Evolutionary conservation across 2,888 invertebrate species (phyloP), one percentile per base, ranked within the genome.

Genomic region (Argyresthia goedartella): DNA sequence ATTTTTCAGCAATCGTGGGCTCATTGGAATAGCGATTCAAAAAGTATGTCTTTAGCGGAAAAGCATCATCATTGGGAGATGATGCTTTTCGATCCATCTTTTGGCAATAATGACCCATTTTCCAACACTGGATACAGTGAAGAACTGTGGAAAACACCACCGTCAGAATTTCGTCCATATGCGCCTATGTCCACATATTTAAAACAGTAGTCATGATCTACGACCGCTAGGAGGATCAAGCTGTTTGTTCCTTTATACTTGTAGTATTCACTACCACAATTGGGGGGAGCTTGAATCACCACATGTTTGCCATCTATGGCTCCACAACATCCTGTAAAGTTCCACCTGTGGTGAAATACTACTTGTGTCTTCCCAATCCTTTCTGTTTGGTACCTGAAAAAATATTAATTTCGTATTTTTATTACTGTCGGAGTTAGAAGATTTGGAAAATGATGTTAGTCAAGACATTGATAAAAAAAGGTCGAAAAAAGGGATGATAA

Each of bases 221-320:
- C 51, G 49, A 51, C 51, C 49, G 52, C 54, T 49, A 54, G 49
- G 51, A 54, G 54, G 52, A 54, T 50, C 49, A 54, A 52, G 54
- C 54, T 54, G 54, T 54, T 54, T 49, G 49, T 54, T 54, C 54
- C 52, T 54, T 54, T 52, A 52, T 54, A 53, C 50, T 51, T 53
- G 51, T 51, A 53, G 51, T 53, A 53, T 52, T 54, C 34, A 33
- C 33, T 33, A 13, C 53, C 54, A 52, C 51, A 51, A 25, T 48
- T 33, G 35, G 51, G 51, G 39, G 58, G 56, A n/a, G n/a, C n/a
- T n/a, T n/a, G n/a, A n/a, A n/a, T n/a, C n/a, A n/a, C n/a, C n/a
- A n/a, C n/a, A n/a, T 52, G 56, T 49, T 58, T 58, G 35, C 56
- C 56, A 44, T 56, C 56, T 41, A 56, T 53, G 49, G 55, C 54